Evolutionary conservation across 1,140 invertebrate genomes (phyloP).

Genomic region (Megathymus violae): DNA sequence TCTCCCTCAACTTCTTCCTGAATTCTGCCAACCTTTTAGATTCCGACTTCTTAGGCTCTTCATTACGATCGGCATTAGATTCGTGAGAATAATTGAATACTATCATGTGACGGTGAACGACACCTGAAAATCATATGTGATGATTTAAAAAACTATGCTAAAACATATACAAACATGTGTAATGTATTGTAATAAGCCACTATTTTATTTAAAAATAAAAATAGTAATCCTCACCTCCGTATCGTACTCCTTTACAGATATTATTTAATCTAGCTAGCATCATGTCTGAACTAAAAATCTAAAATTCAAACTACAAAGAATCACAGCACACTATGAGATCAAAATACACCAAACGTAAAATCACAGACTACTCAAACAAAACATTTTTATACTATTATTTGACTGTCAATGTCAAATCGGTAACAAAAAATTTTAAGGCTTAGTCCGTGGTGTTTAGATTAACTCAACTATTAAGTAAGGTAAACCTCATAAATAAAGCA

Average conservation of each 20-base stretch:
- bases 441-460: no score
- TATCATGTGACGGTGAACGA: background rate
- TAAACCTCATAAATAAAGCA: no score
- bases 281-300: background rate
- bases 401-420: no score
- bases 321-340: background rate
- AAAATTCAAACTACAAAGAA: background rate
- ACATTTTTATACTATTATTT: no score
- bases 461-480: no score
- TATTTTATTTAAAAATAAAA: constrained; percentile 15
- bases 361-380: no score
- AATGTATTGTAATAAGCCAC: no score
- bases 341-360: no score
- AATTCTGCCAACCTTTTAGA: constrained; percentile 83
- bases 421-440: no score
- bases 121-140: constrained; percentile 19
- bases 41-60: constrained; percentile 52
- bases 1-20: constrained; percentile 86
- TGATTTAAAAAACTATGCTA: no score
- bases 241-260: no score
- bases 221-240: constrained; percentile 5
- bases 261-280: background rate
- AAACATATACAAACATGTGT: no score
- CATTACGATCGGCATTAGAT: constrained; percentile 41
- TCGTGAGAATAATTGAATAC: constrained; percentile 50